phyloP scores from a whole-genome alignment of 2,113 vertebrate genomes.

The Dunckerocampus dactyliophorus region DNA sequence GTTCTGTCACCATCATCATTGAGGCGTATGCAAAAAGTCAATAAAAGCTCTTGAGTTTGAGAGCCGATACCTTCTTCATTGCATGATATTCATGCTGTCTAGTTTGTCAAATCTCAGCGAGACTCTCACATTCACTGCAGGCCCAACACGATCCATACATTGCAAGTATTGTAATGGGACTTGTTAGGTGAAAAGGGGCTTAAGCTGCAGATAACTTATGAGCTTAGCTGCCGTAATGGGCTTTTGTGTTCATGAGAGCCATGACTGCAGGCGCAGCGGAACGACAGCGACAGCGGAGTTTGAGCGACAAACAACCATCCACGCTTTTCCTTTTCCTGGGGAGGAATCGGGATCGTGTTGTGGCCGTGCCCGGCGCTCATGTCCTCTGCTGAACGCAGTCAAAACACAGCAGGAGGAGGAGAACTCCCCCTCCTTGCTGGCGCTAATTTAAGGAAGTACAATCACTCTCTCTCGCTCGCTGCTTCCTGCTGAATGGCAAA shows the following conservation, averaged over 20 bases:
- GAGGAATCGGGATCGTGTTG: not conserved
- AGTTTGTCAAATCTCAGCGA: conserved; percentile 4
- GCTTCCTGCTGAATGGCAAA: conserved; percentile 48
- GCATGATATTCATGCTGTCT: conserved; percentile 1
- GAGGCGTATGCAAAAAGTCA: no score
- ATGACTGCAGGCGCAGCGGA: conserved; percentile 43
- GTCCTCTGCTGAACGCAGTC: conserved; percentile 27
- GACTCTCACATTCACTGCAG: conserved; percentile 3
- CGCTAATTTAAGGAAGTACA: conserved; percentile 50
- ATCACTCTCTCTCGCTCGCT: conserved; percentile 31
- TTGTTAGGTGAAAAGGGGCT: conserved; percentile 45
- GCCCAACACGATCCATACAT: conserved; percentile 31
- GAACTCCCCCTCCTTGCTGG: not conserved
- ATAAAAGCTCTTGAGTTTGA: not conserved
- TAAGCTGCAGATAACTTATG: conserved; percentile 50
- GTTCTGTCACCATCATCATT: conserved; percentile 1
- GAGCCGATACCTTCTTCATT: no score
- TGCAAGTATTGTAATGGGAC: conserved; percentile 41
- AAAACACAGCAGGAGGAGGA: conserved; percentile 22
- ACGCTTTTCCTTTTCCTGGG: not conserved
- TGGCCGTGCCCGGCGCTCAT: conserved; percentile 6
- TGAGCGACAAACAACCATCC: not conserved
- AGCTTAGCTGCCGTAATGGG: conserved; percentile 60
- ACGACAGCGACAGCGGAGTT: not conserved
- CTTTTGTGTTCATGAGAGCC: conserved; percentile 58